Percentiles rank a stretch among this genome's conserved stretches.
Conservation (phyloP, 2,888 invertebrate species). For the Drosophila differens region DNA sequence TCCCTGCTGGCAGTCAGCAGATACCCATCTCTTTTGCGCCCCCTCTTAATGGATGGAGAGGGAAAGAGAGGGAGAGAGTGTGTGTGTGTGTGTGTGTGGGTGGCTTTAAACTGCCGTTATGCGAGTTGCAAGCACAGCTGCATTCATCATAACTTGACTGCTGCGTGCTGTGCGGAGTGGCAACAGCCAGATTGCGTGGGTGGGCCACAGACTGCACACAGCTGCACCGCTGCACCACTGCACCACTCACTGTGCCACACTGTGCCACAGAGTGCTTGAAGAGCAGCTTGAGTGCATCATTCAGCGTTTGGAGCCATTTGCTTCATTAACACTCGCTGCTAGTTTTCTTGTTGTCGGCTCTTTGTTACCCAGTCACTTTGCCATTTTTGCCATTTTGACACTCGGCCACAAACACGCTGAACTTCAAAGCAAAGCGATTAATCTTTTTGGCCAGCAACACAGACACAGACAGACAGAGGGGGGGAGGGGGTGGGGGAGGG, state of each 20-base stretch:
- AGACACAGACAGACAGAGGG: neutral
- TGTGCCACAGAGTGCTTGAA: neutral
- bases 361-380: constrained; percentile 42
- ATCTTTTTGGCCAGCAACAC: constrained; percentile 46
- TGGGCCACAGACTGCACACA: constrained; percentile 9
- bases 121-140: constrained; percentile 31
- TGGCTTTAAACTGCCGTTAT: constrained; percentile 61
- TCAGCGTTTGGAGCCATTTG: constrained; percentile 39
- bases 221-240: neutral
- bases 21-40: no score
- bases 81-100: constrained; percentile 29
- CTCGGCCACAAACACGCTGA: constrained; percentile 51
- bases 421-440: constrained; percentile 64
- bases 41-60: no score
- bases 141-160: constrained; percentile 18
- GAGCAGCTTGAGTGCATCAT: constrained; percentile 25
- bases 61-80: neutral
- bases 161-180: constrained; percentile 6
- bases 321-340: constrained; percentile 64
- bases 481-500: neutral
- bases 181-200: constrained; percentile 28
- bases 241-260: neutral
- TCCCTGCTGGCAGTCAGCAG: neutral
- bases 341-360: constrained; percentile 35
- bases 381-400: constrained; percentile 59